Evolutionary conservation across 2,888 invertebrate species (phyloP).

Genomic region (Agrotis segetum): DNA sequence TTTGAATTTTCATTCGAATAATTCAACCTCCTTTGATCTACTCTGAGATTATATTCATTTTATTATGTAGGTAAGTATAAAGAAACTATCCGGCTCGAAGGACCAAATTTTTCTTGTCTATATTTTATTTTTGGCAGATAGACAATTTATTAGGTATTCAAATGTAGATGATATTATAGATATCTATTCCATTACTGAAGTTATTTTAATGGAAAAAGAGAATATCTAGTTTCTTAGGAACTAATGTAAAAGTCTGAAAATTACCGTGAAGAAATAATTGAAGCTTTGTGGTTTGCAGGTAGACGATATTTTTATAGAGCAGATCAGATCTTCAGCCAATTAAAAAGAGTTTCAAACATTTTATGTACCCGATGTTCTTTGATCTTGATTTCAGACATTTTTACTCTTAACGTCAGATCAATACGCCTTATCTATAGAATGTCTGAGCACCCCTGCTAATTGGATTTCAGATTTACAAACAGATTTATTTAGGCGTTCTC

Average conservation of each 20-base stretch:
- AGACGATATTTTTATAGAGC: neutral
- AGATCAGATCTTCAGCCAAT: neutral
- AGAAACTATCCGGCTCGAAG: constrained; percentile 19
- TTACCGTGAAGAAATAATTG: too few relatives aligned
- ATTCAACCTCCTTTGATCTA: neutral
- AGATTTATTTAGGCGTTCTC: constrained; percentile 43
- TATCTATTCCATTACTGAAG: too few relatives aligned
- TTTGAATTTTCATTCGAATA: neutral
- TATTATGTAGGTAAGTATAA: neutral
- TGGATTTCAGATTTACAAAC: constrained; percentile 38
- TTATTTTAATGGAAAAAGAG: too few relatives aligned
- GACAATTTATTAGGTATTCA: neutral
- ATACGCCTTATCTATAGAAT: constrained; percentile 26
- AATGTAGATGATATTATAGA: too few relatives aligned
- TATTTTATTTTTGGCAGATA: neutral
- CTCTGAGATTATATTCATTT: neutral
- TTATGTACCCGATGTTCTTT: neutral
- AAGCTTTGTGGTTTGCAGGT: neutral
- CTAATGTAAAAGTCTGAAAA: too few relatives aligned
- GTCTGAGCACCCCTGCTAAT: constrained; percentile 35
- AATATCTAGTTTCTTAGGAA: too few relatives aligned
- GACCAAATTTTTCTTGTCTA: neutral
- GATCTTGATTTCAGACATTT: constrained; percentile 27
- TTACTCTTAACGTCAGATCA: constrained; percentile 28
- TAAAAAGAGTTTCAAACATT: neutral